These are phyloP conservation scores for Microcebus ravelobensis DNA, from an alignment of 2,113 vertebrate species.

Conservation along the genomic window DNA sequence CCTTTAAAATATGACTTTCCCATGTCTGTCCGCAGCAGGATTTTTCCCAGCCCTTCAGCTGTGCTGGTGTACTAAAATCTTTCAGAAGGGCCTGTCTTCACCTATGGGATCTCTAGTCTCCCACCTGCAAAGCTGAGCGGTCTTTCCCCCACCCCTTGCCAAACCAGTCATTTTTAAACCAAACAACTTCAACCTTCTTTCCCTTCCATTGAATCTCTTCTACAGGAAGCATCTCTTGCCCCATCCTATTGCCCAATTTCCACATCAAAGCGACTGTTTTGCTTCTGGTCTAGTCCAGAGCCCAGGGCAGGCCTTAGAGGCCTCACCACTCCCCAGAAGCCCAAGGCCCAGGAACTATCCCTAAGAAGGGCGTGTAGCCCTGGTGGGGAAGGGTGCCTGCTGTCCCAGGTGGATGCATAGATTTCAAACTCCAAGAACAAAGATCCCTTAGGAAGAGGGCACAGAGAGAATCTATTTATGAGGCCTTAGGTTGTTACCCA, in stretches of 20 bases:
- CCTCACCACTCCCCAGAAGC: background rate
- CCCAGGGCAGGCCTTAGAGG: background rate
- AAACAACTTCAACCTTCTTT: background rate
- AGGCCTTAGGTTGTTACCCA: background rate
- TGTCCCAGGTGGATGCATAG: background rate
- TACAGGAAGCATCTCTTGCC: background rate
- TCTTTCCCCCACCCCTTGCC: accelerated
- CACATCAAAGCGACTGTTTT: background rate
- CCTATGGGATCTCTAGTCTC: accelerated
- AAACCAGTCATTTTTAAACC: background rate
- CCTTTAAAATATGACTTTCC: background rate
- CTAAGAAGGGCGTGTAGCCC: accelerated
- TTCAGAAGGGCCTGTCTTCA: background rate
- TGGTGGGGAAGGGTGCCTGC: background rate
- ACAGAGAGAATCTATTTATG: too few species aligned
- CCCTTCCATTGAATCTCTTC: background rate
- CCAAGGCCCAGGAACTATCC: background rate
- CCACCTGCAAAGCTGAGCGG: background rate
- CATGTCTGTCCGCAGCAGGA: accelerated
- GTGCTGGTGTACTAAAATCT: background rate
- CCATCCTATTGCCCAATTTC: conserved; percentile 40
- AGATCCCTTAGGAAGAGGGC: background rate
- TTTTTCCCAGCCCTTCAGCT: too few species aligned
- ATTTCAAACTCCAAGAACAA: background rate
- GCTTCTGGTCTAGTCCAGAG: background rate